A percentile compares a stretch with the other conserved stretches of the same genome.
These are phyloP conservation scores for Zaprionus camerounensis DNA, from an alignment of 1,140 invertebrate species.

Conservation along the genomic window DNA sequence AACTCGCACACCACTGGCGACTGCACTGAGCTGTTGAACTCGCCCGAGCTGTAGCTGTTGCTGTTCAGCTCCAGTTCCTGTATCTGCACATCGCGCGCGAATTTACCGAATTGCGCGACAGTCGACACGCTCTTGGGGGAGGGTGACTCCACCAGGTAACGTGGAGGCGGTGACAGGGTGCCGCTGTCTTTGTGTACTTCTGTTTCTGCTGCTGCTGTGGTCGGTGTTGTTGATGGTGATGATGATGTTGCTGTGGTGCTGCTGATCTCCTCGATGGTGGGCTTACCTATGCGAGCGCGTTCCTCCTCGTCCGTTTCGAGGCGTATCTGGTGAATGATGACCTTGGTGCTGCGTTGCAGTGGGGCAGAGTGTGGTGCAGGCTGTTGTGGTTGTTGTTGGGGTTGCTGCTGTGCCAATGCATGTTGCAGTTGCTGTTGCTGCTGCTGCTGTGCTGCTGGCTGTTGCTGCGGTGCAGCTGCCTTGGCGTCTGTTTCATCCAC, in stretches of 20 bases:
- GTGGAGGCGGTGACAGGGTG: slow-evolving; percentile 65
- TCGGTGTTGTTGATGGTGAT: slow-evolving; percentile 3
- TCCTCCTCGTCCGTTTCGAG: slow-evolving; percentile 61
- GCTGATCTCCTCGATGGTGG: slow-evolving; percentile 67
- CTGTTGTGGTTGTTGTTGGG: neutral
- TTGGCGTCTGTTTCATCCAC: slow-evolving; percentile 1
- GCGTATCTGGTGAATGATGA: slow-evolving; percentile 76
- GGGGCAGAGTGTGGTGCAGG: neutral
- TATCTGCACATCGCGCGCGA: slow-evolving; percentile 66
- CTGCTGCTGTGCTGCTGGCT: slow-evolving; percentile 9
- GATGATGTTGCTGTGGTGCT: slow-evolving; percentile 48
- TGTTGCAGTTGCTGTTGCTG: slow-evolving; percentile 12
- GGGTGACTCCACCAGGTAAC: slow-evolving; percentile 65
- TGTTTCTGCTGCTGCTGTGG: slow-evolving; percentile 19
- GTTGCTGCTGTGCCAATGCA: neutral
- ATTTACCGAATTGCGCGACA: slow-evolving; percentile 44
- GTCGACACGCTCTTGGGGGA: slow-evolving; percentile 49
- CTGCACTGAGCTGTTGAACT: slow-evolving; percentile 47
- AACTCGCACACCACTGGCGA: slow-evolving; percentile 71
- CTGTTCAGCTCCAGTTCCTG: slow-evolving; percentile 72
- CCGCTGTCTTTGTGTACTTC: slow-evolving; percentile 28
- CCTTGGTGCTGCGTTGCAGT: slow-evolving; percentile 61
- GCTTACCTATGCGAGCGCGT: slow-evolving; percentile 44
- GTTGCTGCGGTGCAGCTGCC: neutral
- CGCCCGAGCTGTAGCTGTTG: slow-evolving; percentile 67